A percentile compares a stretch with the other conserved stretches of the same genome.
Evolutionary conservation across 2,797 vertebrate genomes (phyloP).

Genomic region (Molossus alvarezi): DNA sequence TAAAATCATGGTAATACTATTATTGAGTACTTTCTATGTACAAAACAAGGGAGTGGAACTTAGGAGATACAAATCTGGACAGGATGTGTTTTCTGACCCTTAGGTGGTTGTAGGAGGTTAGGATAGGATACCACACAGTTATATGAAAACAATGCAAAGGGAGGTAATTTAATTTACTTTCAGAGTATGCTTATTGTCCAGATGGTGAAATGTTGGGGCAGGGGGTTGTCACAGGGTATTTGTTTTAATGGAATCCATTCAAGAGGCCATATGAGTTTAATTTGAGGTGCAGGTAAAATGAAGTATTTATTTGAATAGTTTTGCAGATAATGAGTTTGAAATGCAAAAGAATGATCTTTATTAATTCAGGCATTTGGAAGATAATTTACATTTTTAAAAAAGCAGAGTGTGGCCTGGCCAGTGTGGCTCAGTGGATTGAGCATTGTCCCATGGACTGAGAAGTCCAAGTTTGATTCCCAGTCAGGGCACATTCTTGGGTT

Average conservation of each 20-base stretch:
- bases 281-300: background rate
- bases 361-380: background rate
- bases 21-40: background rate
- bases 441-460: too few species aligned
- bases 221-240: background rate
- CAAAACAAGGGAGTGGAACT: background rate
- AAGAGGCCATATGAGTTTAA: slow-evolving; percentile 35
- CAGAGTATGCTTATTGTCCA: background rate
- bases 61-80: background rate
- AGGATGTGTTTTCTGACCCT: background rate
- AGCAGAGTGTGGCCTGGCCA: background rate
- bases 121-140: background rate
- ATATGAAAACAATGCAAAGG: background rate
- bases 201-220: background rate
- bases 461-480: too few species aligned
- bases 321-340: background rate
- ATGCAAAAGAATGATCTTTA: background rate
- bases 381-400: slow-evolving; percentile 5
- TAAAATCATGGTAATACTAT: background rate
- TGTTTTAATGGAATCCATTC: background rate
- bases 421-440: too few species aligned
- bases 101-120: background rate
- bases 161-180: slow-evolving; percentile 16
- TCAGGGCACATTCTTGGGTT: too few species aligned
- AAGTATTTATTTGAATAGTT: slow-evolving; percentile 1